Base-by-base conservation (phyloP, 2,888 invertebrate species). In the Epirrhoe alternata region DNA sequence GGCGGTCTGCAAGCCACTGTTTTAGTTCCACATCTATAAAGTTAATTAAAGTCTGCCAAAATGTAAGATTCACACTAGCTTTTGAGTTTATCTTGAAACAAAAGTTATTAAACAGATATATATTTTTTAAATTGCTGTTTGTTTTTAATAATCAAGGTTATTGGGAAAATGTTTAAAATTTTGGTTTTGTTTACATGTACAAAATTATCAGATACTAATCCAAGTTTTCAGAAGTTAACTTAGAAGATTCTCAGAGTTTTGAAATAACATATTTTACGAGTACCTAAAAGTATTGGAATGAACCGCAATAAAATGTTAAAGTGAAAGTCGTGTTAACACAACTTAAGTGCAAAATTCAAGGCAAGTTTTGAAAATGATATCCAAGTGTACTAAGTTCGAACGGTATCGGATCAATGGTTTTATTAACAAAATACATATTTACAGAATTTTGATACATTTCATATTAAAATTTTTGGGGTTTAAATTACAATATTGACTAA, bases 1-100 rank as follows among this genome's bases (percentile, higher is more conserved):
- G 74, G 74, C 61, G 71, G 73, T 61, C 42, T 70, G 57, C 69
- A 68, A 64, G 73, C 69, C 71, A 60, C 54, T 68, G 64, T 64
- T 74, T 75, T 76, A 75, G 68, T 62, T 69, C 66, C 69, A 31
- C 64, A 56, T 52, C 61, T 68, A 60, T 72, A 53, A 55, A 68
- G 33, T 47, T 61, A 66, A 61, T 65, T 64, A 66, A 45, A 66
- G 52, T 60, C 51, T 60, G 30, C 31, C 47, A 52, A 52, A 63
- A 69, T 61, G 42, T 42, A n/a, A 55, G 56, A 45, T 62, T 60
- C 50, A 5, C 12, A 10, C 24, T 8, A 17, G 47, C 35, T 53
- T 63, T 50, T 12, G 56, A n/a, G n/a, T n/a, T n/a, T n/a, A n/a
- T n/a, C n/a, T n/a, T n/a, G n/a, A n/a, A n/a, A n/a, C n/a, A n/a